phyloP scores from a whole-genome alignment of 1,140 invertebrate genomes.

The Diabrotica undecimpunctata region DNA sequence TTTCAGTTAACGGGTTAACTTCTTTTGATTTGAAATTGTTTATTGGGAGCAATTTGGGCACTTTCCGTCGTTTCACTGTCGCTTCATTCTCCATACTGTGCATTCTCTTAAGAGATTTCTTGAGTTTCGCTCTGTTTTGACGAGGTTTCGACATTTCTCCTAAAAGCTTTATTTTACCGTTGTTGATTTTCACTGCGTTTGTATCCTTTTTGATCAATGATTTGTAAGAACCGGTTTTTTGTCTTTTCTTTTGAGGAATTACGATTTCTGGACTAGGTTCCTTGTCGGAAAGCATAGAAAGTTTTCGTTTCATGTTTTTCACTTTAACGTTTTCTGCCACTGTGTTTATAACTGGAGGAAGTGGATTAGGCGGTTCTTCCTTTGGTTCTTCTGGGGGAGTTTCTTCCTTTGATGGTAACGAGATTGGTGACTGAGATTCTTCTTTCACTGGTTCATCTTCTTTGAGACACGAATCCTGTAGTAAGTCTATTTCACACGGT shows the following conservation, averaged over 20 bases:
- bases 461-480: slow-evolving; percentile 4
- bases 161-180: slow-evolving; percentile 47
- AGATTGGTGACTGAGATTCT: slow-evolving; percentile 11
- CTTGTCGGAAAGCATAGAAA: slow-evolving; percentile 35
- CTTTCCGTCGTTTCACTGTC: slow-evolving; percentile 32
- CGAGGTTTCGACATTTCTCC: slow-evolving; percentile 27
- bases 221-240: slow-evolving; percentile 46
- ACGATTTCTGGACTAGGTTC: slow-evolving; percentile 20
- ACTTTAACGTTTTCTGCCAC: slow-evolving; percentile 47
- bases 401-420: slow-evolving; percentile 12
- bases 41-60: slow-evolving; percentile 25
- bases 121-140: slow-evolving; percentile 25
- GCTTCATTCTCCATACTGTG: slow-evolving; percentile 47
- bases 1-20: slow-evolving; percentile 36
- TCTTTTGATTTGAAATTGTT: slow-evolving; percentile 28
- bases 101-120: slow-evolving; percentile 35
- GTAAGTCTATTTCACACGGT: not conserved
- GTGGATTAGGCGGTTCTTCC: slow-evolving; percentile 24
- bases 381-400: not conserved
- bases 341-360: slow-evolving; percentile 39
- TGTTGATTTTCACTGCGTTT: slow-evolving; percentile 45
- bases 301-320: slow-evolving; percentile 46
- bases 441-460: slow-evolving; percentile 21
- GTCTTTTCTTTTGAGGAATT: slow-evolving; percentile 31
- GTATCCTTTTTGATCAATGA: slow-evolving; percentile 47